Conservation (phyloP, 2,888 invertebrate genomes). For the Clistopyga incitator region DNA sequence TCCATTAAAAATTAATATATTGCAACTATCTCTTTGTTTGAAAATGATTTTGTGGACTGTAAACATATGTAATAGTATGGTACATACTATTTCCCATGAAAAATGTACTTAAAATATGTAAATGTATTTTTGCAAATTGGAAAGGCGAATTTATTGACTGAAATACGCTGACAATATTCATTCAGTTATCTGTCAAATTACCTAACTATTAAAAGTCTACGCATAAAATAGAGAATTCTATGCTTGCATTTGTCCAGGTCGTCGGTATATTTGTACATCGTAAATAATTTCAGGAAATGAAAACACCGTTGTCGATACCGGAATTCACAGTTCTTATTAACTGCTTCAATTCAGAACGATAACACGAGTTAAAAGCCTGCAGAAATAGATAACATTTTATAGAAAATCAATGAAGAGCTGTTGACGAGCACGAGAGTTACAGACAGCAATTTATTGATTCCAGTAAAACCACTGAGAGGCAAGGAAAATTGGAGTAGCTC, state of each 20-base stretch:
- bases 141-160: not conserved
- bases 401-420: constrained; percentile 25
- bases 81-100: no score
- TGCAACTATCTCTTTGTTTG: no score
- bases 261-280: not conserved
- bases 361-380: not conserved
- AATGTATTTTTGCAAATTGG: no score
- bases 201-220: not conserved
- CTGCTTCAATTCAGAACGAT: not conserved
- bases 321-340: not conserved
- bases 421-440: constrained; percentile 17
- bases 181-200: not conserved
- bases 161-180: not conserved
- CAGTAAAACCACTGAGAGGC: not conserved
- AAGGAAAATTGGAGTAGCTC: constrained; percentile 10
- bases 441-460: constrained; percentile 36
- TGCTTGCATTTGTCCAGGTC: not conserved
- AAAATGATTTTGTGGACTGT: no score
- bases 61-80: no score
- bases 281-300: not conserved
- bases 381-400: constrained; percentile 29
- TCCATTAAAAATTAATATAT: no score
- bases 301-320: constrained; percentile 4
- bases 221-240: not conserved
- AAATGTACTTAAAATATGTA: no score